Base-by-base conservation (phyloP, 2,888 invertebrate genomes). In the Plagiodera versicolora region DNA sequence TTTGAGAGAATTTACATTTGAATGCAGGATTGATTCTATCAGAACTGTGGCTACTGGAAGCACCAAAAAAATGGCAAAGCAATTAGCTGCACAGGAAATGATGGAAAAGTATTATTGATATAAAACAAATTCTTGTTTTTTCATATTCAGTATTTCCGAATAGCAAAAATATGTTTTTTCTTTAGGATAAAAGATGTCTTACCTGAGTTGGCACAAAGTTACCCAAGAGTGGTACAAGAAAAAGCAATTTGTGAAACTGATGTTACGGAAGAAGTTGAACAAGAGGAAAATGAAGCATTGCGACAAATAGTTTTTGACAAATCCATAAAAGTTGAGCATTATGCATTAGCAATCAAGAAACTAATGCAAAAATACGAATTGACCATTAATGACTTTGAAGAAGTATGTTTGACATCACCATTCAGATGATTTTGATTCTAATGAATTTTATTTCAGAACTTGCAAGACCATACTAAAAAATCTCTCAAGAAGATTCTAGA, bases 51-150 rank as follows among this genome's bases (percentile, higher is more conserved):
- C 85, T 59, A 82, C 83, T 24, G 83, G 85, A 49, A 82, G 82
- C 68, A 88, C 87, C 56, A 89, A 89, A 75, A 87, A 87, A 75
- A 82, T 83, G 63, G 88, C 89, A 6, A 85, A 87, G 56, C 89
- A 89, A 72, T 75, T 82, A 28, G 87, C 86, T 39, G 87, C 89
- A 1, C 77, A 78, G 64, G 81, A 80, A 24, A 79, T 80, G 79
- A 51, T 79, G 30, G 74, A 77, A 9, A 77, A 73, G 75, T 74
- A 70, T 14, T 56, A 6, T 24, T 3, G 6, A 24, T 6, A 32
- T 10, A 32, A 28, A 28, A 28, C 28, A 28, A 6, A 2, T 32
- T 32, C 6, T 10, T 32, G 24, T 3, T 24, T 6, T 24, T 24
- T 24, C 24, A 24, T 24, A 5, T 24, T 6, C 3, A 24, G 24